Conservation (phyloP, 2,888 invertebrate species). For the Neria commutata region DNA sequence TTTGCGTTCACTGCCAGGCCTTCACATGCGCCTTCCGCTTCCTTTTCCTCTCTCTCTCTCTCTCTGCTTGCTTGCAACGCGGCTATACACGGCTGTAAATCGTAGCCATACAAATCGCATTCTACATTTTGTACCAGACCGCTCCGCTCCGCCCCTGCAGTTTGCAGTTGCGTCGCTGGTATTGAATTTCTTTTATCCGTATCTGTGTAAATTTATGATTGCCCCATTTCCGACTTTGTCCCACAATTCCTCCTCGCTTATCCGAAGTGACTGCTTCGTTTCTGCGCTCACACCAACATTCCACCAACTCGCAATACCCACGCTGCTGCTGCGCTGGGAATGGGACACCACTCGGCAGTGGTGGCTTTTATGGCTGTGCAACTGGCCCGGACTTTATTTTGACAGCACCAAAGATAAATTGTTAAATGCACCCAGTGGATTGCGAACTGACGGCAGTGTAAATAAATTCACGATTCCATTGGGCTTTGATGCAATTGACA, state of each 20-base stretch:
- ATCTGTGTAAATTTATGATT: constrained; percentile 62
- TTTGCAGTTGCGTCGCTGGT: not conserved
- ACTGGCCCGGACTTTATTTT: constrained; percentile 58
- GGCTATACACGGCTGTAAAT: constrained; percentile 9
- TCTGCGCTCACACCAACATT: not conserved
- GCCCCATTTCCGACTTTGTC: constrained; percentile 57
- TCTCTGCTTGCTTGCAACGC: constrained; percentile 21
- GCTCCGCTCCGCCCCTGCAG: not conserved
- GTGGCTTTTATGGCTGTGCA: constrained; percentile 32
- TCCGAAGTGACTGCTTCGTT: constrained; percentile 17
- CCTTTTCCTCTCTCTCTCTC: constrained; percentile 13
- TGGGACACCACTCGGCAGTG: not conserved
- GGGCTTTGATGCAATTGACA: constrained; percentile 5
- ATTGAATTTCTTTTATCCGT: constrained; percentile 38
- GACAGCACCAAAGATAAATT: constrained; percentile 61
- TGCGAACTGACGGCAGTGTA: constrained; percentile 23
- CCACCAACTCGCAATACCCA: not conserved
- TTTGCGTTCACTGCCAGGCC: constrained; percentile 16
- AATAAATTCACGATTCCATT: not conserved
- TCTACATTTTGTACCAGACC: not conserved
- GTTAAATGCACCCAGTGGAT: constrained; percentile 52
- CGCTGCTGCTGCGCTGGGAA: not conserved
- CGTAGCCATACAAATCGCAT: constrained; percentile 18
- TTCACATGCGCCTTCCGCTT: constrained; percentile 11
- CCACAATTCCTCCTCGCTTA: constrained; percentile 36